Base-by-base conservation (phyloP, 2,113 vertebrate species). In the Charadrius vociferus region DNA sequence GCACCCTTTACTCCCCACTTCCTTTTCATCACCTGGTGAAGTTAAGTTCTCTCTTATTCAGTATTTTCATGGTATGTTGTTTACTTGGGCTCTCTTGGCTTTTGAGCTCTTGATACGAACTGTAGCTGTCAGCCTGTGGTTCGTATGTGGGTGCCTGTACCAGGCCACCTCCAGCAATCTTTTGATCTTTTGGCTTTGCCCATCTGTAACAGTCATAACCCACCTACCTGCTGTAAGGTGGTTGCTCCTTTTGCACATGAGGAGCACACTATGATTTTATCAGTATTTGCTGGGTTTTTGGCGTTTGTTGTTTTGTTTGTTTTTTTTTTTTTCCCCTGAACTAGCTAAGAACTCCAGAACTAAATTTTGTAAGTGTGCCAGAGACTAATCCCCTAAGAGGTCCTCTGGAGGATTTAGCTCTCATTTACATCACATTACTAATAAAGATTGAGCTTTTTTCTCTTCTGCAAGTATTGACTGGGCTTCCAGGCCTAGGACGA, bases 121-220 rank as follows among this genome's bases (percentile, higher is more conserved):
- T n/a, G 0, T 37, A 14, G 21, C 29, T 30, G 6, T 39, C 37
- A 47, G 81, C 24, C 41, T 22, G 29, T 50, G 47, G 18, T 37
- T 85, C 19, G 1, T 4, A 0, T 1, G 4, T 27, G 36, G 39
- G 10, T 68, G 14, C 36, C 50, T 49, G n/a, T 59, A 8, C 37
- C 29, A 22, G 45, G 71, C 66, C 47, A 45, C 6, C 55, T 79
- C 23, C 77, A 34, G 62, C 53, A 20, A 6, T 32, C 39, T 3
- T 45, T 14, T 39, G 37, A 6, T 32, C 39, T 3, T 45, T 14
- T 39, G 37, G 13, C 72, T 47, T 47, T 86, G 49, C 49, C 49
- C 49, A 50, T 23, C 49, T 12, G 3, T 50, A 50, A 50, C 49
- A 50, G 36, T 22, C 34, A 15, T 16, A 59, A 43, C 24, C n/a